These are phyloP conservation scores for Cataglyphis rosenhaueri DNA, from an alignment of 2,888 invertebrate genomes.

Conservation along the genomic window DNA sequence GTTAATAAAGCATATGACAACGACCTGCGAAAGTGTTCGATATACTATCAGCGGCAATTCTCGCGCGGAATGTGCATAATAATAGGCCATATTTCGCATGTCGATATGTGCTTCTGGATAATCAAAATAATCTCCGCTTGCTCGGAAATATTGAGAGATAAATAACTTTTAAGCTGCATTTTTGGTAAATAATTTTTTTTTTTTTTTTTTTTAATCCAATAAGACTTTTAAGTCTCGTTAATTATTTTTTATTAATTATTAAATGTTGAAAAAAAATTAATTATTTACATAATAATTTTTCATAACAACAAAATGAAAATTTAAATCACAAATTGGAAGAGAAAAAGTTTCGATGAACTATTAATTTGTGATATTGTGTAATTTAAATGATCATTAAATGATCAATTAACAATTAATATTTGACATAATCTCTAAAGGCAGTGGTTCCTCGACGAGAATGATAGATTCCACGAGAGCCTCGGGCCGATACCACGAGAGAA, in stretches of 20 bases:
- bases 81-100: neutral
- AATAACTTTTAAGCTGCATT: neutral
- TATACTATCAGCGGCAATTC: neutral
- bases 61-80: neutral
- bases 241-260: neutral
- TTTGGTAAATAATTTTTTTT: neutral
- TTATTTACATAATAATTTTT: neutral
- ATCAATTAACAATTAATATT: neutral
- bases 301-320: neutral
- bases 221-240: neutral
- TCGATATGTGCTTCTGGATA: neutral
- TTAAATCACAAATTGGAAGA: neutral
- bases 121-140: neutral
- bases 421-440: neutral
- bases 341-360: neutral
- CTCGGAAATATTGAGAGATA: neutral
- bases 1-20: neutral
- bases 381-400: neutral
- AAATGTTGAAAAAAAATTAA: neutral
- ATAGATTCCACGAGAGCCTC: neutral
- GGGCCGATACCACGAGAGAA: neutral
- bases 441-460: neutral
- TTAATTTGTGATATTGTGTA: neutral
- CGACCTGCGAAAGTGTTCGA: conserved; percentile 5
- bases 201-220: neutral